These are phyloP conservation scores for Rallus crepitans DNA, from an alignment of 2,797 vertebrate species.

Conservation along the genomic window DNA sequence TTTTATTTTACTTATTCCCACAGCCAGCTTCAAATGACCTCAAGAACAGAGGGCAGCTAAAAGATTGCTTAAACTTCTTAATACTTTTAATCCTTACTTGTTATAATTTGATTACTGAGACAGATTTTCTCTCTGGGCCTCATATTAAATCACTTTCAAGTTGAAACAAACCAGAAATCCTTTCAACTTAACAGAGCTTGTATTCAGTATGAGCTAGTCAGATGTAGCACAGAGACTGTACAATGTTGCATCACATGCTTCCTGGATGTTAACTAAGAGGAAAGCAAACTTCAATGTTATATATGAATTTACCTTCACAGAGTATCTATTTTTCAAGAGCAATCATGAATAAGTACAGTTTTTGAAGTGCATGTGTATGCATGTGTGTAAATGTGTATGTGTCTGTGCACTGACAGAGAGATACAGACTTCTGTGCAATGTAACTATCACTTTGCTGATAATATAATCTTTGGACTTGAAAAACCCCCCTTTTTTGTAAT, in stretches of 20 bases:
- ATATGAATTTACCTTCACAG: background rate
- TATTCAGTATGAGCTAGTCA: slow-evolving; percentile 71
- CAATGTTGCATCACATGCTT: slow-evolving; percentile 57
- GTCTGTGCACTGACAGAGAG: background rate
- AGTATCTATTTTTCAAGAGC: background rate
- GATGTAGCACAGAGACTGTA: slow-evolving; percentile 68
- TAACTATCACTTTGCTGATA: background rate
- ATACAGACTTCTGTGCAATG: background rate
- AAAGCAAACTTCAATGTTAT: background rate
- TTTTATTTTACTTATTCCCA: slow-evolving; percentile 76
- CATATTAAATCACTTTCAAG: slow-evolving; percentile 83
- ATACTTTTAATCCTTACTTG: slow-evolving; percentile 86
- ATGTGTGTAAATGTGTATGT: background rate
- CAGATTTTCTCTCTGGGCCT: slow-evolving; percentile 83
- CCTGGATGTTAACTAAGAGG: slow-evolving; percentile 33
- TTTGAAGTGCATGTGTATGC: background rate
- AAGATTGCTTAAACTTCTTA: slow-evolving; percentile 82
- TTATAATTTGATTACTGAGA: slow-evolving; percentile 85
- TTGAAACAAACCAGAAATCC: slow-evolving; percentile 85
- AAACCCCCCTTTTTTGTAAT: background rate
- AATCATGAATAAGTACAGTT: background rate
- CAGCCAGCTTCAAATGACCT: slow-evolving; percentile 75
- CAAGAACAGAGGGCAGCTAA: slow-evolving; percentile 72
- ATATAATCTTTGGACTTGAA: background rate
- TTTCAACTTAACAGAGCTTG: slow-evolving; percentile 79